Base-by-base conservation (phyloP, 2,888 invertebrate genomes). In the Sympetrum striolatum region DNA sequence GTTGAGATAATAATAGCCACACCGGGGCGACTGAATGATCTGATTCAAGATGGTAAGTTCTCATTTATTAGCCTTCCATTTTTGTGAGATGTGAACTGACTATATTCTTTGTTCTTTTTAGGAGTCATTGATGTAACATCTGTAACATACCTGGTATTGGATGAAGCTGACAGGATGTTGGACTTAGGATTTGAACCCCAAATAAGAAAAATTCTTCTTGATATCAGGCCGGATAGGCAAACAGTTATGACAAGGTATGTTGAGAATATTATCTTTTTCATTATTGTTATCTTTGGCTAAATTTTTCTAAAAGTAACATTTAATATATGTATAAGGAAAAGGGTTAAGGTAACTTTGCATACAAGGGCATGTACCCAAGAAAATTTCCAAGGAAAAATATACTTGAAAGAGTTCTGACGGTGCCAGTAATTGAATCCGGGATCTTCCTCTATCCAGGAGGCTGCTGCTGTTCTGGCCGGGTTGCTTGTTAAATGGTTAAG, bases 1-100 rank as follows among this genome's bases (percentile, higher is more conserved):
- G 98, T 98, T 0, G 98, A 99, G 93, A 98, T 99, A 91, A 96
- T 99, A 0, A 98, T 99, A 92, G 99, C 98, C 8, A 99, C 99
- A 1, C 99, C 99, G 0, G 99, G 99, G 2, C 95, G 99, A 90
- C 95, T 99, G 0, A 98, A 98, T 93, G 99, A 99, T 94, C 95
- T 99, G n/a, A 96, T 98, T 0, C 94, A 96, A 93, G 95, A 96
- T 15, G 95, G 94, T 90, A 90, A 91, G 91, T 91, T 22, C 35
- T 31, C 2, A 37, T 81, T 60, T 48, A 15, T 90, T 48, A n/a
- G 58, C 58, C 3, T 80, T 90, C 22, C 18, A 14, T 12, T 2
- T 90, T 53, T n/a, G 53, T 64, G 31, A n/a, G 90, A 92, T 94
- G 60, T 90, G 81, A 80, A n/a, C 64, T 64, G 80, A 22, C n/a